Conservation (phyloP, 1,140 invertebrate species). For the Streblospio benedicti region DNA sequence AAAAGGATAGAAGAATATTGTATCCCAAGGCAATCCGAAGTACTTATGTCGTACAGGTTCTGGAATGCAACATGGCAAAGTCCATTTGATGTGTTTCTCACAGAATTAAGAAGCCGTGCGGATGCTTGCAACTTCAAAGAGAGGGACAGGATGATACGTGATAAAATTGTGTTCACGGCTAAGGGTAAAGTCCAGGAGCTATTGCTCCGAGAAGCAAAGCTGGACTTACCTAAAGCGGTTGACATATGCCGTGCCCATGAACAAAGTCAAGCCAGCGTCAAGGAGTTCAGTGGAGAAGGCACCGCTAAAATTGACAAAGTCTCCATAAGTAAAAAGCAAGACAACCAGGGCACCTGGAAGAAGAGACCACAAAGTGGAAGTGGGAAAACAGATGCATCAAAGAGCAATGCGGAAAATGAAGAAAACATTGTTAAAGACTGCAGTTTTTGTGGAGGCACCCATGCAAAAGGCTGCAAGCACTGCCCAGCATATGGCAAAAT, state of each 20-base stretch:
- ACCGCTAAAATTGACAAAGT: not conserved
- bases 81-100: not conserved
- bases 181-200: not conserved
- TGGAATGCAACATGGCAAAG: not conserved
- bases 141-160: not conserved
- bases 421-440: not conserved
- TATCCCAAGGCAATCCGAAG: not conserved
- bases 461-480: not conserved
- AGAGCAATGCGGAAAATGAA: not conserved
- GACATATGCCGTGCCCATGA: not conserved
- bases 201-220: not conserved
- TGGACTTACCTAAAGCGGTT: not conserved
- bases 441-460: not conserved
- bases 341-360: not conserved
- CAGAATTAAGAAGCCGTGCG: not conserved
- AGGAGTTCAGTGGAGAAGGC: not conserved
- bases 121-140: not conserved
- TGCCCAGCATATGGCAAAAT: conserved; percentile 3
- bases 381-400: not conserved
- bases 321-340: no score
- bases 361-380: not conserved
- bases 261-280: no score
- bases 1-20: no score
- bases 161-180: not conserved
- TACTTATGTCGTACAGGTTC: not conserved